Evolutionary conservation across 2,888 invertebrate genomes (phyloP), one percentile per base, ranked within the genome.

Genomic region (Dasypogon diadema): DNA sequence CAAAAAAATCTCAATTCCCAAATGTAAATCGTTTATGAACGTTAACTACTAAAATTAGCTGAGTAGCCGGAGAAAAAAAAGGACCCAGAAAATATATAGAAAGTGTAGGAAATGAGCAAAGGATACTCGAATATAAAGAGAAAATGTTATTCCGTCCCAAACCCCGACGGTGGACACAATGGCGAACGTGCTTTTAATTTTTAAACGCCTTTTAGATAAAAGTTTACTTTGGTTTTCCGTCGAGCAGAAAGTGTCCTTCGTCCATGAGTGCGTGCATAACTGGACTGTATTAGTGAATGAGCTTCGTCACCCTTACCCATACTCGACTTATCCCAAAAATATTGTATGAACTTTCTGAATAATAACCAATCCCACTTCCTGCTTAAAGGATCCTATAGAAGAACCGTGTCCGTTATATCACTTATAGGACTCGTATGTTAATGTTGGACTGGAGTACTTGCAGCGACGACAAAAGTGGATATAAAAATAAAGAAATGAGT

Each of bases 131-230:
- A n/a, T 10, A 12, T 24, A 46, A 51, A 51, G 54, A 58, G 72
- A 55, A 76, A 75, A 77, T 60, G 75, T 75, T 77, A 75, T 34
- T 70, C 70, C 70, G 54, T 42, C 70, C 56, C 21, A 24, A 14
- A 34, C 37, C 24, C 30, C 42, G n/a, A 12, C 24, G 16, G 14
- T 72, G 21, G 48, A 58, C 60, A 74, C 74, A 74, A 76, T 74
- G 75, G 77, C 54, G 76, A 75, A 78, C 77, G 78, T 78, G 78
- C 76, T 78, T 78, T 78, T 78, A 78, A 78, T 78, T 78, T 77
- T 77, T 78, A 78, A 78, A 78, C 76, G 78, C 75, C 74, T 77
- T 77, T 78, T 56, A 77, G 78, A 78, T 78, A 78, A 77, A 78
- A 77, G 77, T 77, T 76, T 76, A 75, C 75, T 76, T 78, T 77